phyloP scores from a whole-genome alignment of 2,113 vertebrate species.

The Caracal caracal region DNA sequence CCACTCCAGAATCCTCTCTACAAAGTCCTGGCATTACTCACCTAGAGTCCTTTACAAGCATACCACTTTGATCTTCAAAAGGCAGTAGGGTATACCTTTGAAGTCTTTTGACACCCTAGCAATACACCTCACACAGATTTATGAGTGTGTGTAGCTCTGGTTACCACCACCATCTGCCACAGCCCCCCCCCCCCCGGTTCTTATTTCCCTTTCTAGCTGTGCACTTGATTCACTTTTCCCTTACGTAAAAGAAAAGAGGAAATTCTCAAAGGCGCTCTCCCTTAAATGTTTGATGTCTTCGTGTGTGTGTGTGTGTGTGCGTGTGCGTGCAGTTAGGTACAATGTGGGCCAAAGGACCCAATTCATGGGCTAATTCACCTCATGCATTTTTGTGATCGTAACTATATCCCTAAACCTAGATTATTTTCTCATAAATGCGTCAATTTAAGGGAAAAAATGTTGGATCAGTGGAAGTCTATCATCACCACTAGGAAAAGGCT shows the following conservation, averaged over 20 bases:
- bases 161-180: neutral
- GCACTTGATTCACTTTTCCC: neutral
- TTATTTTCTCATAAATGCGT: constrained; percentile 29
- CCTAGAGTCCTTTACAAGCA: neutral
- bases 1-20: neutral
- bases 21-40: neutral
- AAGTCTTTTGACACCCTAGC: constrained; percentile 27
- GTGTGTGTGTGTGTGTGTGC: neutral
- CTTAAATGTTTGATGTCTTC: neutral
- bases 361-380: neutral
- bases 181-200: neutral
- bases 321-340: neutral
- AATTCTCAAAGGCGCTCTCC: neutral
- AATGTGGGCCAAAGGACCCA: neutral
- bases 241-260: neutral
- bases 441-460: neutral
- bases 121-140: constrained; percentile 44
- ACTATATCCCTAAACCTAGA: neutral
- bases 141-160: neutral
- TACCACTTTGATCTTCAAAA: constrained; percentile 63
- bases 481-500: neutral
- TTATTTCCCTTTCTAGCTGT: neutral
- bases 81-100: neutral
- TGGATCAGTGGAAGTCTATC: neutral
- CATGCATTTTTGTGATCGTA: constrained; percentile 42